phyloP scores from a whole-genome alignment of 2,113 vertebrate species.

The Entomyzon cyanotis region DNA sequence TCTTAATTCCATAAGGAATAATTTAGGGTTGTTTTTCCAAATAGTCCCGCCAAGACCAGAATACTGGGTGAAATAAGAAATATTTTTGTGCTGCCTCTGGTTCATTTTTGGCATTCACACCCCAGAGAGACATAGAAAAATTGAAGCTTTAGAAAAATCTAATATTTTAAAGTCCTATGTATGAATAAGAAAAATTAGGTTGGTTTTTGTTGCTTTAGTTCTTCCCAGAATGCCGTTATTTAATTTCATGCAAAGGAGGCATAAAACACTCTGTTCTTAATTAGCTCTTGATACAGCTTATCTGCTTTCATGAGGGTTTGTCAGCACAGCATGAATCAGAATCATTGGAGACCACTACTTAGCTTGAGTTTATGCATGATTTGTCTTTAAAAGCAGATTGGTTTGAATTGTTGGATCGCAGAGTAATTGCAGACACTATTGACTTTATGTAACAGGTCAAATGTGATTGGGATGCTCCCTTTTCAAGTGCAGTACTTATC shows the following conservation, averaged over 20 bases:
- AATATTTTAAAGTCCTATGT: not conserved
- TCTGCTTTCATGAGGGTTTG: constrained; percentile 49
- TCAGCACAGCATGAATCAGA: constrained; percentile 46
- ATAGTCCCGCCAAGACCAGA: not conserved
- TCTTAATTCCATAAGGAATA: not conserved
- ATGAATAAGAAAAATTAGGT: not conserved
- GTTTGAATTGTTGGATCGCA: constrained; percentile 20
- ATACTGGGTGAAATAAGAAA: not conserved
- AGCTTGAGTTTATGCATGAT: constrained; percentile 44
- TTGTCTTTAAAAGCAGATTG: constrained; percentile 36
- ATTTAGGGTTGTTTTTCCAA: not conserved
- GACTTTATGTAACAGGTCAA: constrained; percentile 3
- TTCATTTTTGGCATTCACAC: not conserved
- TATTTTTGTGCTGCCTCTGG: not conserved
- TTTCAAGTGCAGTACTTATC: constrained; percentile 28
- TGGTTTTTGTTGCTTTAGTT: not conserved
- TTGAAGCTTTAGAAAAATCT: not conserved
- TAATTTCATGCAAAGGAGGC: constrained; percentile 43
- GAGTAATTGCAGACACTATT: constrained; percentile 3
- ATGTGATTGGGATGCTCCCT: not conserved
- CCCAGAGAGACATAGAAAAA: not conserved
- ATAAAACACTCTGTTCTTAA: constrained; percentile 50
- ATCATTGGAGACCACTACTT: constrained; percentile 18
- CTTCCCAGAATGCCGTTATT: not conserved
- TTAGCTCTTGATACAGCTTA: constrained; percentile 42